Base-by-base conservation (phyloP, 2,888 invertebrate genomes). In the Drosophila histrio region DNA sequence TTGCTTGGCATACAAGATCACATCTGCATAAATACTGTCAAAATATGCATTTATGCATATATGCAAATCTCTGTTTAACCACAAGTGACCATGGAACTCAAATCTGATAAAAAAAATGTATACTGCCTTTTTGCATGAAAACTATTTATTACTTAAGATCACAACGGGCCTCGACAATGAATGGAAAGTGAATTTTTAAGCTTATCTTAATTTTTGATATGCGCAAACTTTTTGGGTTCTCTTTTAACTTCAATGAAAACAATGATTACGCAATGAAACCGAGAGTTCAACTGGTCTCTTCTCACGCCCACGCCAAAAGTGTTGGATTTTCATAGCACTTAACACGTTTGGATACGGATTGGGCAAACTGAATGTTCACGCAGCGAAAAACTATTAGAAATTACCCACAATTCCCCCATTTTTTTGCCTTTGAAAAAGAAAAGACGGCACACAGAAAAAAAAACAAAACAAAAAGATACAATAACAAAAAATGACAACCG, bases 381-480 rank as follows among this genome's bases (percentile, higher is more conserved):
- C 60, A 24, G 74, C 39, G 58, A 65, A 46, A 65, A 74, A 54
- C 53, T 36, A 65, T 61, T 74, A 19, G 43, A 39, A 46, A 44
- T 21, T 43, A 32, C 21, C 36, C 44, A 0, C 7, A 3, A 41
- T 13, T 7, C 5, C 8, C 13, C 4, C 0, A 21, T 21, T 34
- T 52, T 19, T 11, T 22, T 8, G 2, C 1, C 19, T 19, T 21
- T 21, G 13, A 17, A 43, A 30, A 54, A 32, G 17, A 53, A 38
- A 38, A 38, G 24, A 7, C 11, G 11, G 21, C 11, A 30, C 13
- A 19, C 17, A 24, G 3, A 46, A 30, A 28, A 24, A 30, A 38
- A 13, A n/a, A 17, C 19, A 30, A 38, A 13, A n/a, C 15, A 9
- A 13, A 24, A 15, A 38, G 43, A 43, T 53, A 73, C 54, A 61